phyloP scores from a whole-genome alignment of 2,797 vertebrate genomes.

The Macropus fuliginosus region DNA sequence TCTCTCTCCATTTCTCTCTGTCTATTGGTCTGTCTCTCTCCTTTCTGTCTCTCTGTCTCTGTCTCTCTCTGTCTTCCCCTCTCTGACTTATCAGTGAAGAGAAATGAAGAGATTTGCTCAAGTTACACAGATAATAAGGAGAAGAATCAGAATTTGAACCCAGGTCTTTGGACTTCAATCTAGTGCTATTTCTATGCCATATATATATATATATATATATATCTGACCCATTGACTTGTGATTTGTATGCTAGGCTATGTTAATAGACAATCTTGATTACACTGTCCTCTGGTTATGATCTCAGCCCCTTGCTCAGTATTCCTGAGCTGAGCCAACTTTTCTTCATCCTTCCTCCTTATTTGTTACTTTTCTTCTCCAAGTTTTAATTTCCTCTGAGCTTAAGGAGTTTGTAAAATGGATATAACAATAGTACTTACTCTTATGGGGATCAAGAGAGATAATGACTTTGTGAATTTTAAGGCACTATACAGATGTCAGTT shows the following conservation, averaged over 20 bases:
- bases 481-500: background rate
- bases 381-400: background rate
- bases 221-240: background rate
- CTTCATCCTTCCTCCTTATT: background rate
- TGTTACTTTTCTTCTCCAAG: background rate
- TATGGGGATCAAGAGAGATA: background rate
- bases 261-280: background rate
- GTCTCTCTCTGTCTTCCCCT: conserved; percentile 20
- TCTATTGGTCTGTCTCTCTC: background rate
- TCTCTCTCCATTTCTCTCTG: background rate
- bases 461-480: background rate
- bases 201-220: too few species aligned
- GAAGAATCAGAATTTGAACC: background rate
- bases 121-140: background rate
- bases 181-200: background rate
- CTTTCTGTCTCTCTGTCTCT: background rate
- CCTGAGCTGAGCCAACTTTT: background rate
- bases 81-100: background rate
- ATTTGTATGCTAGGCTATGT: background rate
- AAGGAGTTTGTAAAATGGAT: background rate
- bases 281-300: background rate
- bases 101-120: background rate
- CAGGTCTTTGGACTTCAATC: background rate
- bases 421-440: background rate
- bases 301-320: background rate